Evolutionary conservation across 2,113 vertebrate species (phyloP), one percentile per base, ranked within the genome.

Genomic region (Chamaetylas fuelleborni): DNA sequence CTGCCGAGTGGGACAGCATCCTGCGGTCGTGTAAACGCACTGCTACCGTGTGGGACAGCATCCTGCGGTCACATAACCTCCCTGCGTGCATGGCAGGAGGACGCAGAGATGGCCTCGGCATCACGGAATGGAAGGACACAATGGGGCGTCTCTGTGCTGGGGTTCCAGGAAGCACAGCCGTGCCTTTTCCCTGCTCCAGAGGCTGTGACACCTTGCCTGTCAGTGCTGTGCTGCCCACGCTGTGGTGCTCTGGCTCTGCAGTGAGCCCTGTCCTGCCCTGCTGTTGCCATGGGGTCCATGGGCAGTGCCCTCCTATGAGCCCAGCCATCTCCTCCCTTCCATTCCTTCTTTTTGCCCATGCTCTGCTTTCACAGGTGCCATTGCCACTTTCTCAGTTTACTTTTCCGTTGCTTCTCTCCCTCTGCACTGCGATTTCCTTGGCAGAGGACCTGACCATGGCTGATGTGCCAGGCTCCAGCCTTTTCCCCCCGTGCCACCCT

Each of bases 201-300:
- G 48, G 11, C 28, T 51, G 14, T 62, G 62, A n/a, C 22, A 8
- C 16, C 7, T 11, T 26, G 38, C 33, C 38, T 20, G 7, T 33
- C 8, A 2, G 48, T 33, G 0, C 45, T 18, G n/a, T n/a, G 48
- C 48, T 31, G 1, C 31, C 57, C 0, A 0, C 1, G 11, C 64
- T 4, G 3, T 0, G 10, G 29, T 72, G 64, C 47, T 25, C 36
- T 40, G 5, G 3, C 22, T 69, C 79, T 60, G 61, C 60, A 34
- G 29, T 6, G 71, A 79, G 47, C 42, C 71, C 38, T 5, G 18
- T 53, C 34, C 67, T 72, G n/a, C 13, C 23, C 18, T 5, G 2
- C 38, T 83, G 24, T 19, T 53, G 51, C 42, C 2, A 0, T 40
- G 25, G 53, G 26, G 36, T 76, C 28, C 1, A 0, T 1, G 7